Percentiles rank a stretch among this genome's conserved stretches.
Evolutionary conservation across 2,797 vertebrate genomes (phyloP).

Genomic region (Mus spretus): DNA sequence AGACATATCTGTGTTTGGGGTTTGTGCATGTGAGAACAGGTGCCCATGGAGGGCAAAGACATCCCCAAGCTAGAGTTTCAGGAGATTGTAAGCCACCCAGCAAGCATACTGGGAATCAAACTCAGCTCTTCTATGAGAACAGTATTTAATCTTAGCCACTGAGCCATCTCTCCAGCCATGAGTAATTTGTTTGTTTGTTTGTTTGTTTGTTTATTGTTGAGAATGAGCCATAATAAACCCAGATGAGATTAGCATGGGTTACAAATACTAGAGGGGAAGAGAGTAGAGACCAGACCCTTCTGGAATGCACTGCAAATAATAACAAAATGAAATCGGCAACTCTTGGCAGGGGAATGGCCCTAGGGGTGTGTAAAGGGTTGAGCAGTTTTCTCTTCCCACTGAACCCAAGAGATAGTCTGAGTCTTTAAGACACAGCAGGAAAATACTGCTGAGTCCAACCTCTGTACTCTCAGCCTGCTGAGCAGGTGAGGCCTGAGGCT

Average conservation of each 20-base stretch:
- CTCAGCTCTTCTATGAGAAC: background rate
- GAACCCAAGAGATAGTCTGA: fast-evolving
- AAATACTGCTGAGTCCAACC: background rate
- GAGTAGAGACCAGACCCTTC: constrained; percentile 13
- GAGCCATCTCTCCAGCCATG: background rate
- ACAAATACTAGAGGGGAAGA: constrained; percentile 62
- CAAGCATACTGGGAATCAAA: background rate
- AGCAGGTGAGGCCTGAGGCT: fast-evolving
- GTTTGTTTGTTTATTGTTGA: constrained; percentile 62
- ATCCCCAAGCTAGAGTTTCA: background rate
- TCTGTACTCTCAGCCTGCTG: fast-evolving
- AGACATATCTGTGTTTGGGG: background rate
- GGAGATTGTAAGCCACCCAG: too few species aligned
- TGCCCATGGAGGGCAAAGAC: background rate
- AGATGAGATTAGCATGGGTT: constrained; percentile 85
- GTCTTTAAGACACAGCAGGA: background rate
- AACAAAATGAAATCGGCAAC: constrained; percentile 49
- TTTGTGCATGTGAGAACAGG: background rate
- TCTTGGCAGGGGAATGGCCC: constrained; percentile 57
- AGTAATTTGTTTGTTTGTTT: background rate
- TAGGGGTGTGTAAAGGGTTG: background rate
- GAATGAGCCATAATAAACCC: constrained; percentile 85
- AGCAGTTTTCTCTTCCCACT: fast-evolving
- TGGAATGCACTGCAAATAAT: constrained; percentile 23
- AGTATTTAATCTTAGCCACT: background rate